Conservation (phyloP, 2,113 vertebrate species). For the Hassar affinis region DNA sequence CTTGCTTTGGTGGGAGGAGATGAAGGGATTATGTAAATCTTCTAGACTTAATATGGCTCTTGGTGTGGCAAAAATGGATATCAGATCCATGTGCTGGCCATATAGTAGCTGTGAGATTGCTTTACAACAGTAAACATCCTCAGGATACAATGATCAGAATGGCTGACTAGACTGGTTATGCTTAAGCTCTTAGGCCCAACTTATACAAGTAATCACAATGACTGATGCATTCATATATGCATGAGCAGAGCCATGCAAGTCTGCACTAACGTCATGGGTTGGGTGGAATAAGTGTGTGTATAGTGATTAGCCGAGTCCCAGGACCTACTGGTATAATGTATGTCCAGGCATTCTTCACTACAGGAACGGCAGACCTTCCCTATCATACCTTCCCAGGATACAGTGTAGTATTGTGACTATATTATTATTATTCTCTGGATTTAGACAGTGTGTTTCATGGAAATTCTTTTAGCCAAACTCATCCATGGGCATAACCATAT, state of each 20-base stretch:
- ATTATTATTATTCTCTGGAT: neutral
- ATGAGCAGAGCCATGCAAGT: neutral
- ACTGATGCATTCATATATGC: neutral
- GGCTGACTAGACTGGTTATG: neutral
- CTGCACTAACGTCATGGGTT: neutral
- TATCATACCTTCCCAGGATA: neutral
- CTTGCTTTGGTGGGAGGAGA: neutral
- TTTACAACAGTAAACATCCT: neutral
- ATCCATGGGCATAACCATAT: neutral
- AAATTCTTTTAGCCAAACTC: neutral
- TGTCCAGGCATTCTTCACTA: neutral
- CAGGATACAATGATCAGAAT: neutral
- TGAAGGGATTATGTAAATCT: neutral
- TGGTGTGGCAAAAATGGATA: neutral
- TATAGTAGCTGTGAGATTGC: neutral
- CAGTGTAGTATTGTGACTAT: neutral
- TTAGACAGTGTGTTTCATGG: neutral
- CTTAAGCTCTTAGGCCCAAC: neutral
- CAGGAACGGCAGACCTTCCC: neutral
- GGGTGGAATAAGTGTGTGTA: neutral
- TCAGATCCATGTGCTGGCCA: neutral
- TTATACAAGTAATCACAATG: neutral
- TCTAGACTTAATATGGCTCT: neutral
- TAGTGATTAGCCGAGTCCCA: neutral
- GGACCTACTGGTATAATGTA: neutral